phyloP scores from a whole-genome alignment of 1,140 invertebrate species.

The Samia ricini region DNA sequence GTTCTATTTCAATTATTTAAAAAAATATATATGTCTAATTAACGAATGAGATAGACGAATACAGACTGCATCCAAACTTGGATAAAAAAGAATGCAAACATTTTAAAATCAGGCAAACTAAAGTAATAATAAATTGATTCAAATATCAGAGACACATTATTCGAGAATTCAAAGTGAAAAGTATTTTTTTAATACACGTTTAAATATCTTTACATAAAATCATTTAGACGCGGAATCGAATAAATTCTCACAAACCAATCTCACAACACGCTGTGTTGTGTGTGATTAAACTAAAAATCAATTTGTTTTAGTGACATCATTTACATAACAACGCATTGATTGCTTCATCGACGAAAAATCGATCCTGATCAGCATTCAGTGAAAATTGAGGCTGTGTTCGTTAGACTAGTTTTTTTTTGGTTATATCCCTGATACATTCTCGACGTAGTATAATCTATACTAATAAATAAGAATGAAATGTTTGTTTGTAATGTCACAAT shows the following conservation, averaged over 20 bases:
- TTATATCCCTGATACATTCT: no score
- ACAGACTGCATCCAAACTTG: no score
- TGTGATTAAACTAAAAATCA: conserved; percentile 12
- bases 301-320: conserved; percentile 14
- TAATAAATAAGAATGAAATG: no score
- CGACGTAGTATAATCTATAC: not conserved
- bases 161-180: no score
- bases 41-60: no score
- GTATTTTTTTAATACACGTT: not conserved
- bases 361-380: not conserved
- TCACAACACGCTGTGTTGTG: conserved; percentile 8
- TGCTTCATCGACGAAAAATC: not conserved
- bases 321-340: conserved; percentile 9
- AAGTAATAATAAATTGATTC: no score
- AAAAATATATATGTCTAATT: no score
- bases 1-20: no score
- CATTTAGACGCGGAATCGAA: not conserved
- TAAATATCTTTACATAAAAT: not conserved
- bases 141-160: not conserved
- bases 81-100: no score
- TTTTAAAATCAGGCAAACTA: not conserved
- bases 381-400: not conserved
- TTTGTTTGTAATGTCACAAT: no score
- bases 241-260: not conserved
- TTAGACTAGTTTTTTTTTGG: not conserved